phyloP scores from a whole-genome alignment of 2,888 invertebrate species.

The Eurytoma adleriae region DNA sequence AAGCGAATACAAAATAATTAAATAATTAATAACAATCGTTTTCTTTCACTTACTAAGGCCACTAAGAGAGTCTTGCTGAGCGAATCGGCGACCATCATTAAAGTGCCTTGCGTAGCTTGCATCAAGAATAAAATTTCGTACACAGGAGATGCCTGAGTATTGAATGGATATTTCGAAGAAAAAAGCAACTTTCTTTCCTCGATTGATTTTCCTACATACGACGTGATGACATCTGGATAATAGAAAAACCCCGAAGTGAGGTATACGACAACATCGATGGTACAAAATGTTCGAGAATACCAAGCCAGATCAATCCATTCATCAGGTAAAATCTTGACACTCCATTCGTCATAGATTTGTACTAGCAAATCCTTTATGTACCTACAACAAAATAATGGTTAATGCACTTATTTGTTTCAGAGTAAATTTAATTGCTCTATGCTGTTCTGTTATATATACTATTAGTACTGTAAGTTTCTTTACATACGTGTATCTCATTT shows the following conservation, averaged over 20 bases:
- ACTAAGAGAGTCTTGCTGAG: conserved; percentile 46
- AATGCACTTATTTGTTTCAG: too few species aligned
- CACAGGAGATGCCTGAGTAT: conserved; percentile 19
- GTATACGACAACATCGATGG: conserved; percentile 29
- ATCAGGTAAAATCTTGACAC: conserved; percentile 6
- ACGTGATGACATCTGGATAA: conserved; percentile 41
- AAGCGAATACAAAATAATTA: background rate
- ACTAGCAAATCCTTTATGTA: conserved; percentile 17
- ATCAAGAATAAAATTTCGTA: conserved; percentile 31
- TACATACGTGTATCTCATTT: background rate
- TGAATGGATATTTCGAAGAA: conserved; percentile 40
- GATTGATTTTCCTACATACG: conserved; percentile 6
- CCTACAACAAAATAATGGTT: background rate
- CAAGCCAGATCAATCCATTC: conserved; percentile 38
- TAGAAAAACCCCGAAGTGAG: conserved; percentile 25
- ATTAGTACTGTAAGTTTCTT: background rate
- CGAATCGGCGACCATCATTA: conserved; percentile 27
- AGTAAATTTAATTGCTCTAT: too few species aligned
- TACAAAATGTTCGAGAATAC: conserved; percentile 43
- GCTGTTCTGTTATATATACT: too few species aligned
- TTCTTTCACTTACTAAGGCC: conserved; percentile 14
- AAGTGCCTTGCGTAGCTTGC: conserved; percentile 27
- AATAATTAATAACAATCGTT: background rate
- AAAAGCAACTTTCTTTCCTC: conserved; percentile 29
- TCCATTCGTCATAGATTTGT: conserved; percentile 38